phyloP scores from a whole-genome alignment of 1,140 invertebrate genomes.

The Leguminivora glycinivorella region DNA sequence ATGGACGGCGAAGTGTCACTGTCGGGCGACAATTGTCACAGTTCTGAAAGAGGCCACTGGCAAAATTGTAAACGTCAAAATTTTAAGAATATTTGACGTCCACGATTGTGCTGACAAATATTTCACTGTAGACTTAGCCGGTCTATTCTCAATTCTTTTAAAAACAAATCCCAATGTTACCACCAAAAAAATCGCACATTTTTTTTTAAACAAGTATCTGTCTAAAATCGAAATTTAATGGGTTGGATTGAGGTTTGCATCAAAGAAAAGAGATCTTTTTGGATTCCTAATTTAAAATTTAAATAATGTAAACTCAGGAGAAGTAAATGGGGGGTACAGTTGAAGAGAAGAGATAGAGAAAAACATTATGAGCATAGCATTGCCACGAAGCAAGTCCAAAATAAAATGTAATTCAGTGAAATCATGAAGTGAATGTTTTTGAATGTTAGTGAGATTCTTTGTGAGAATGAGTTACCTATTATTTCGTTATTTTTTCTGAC shows the following conservation, averaged over 20 bases:
- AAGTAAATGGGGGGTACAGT: constrained; percentile 42
- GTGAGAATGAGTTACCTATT: constrained; percentile 37
- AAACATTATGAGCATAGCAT: constrained; percentile 62
- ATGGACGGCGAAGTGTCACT: too few species aligned
- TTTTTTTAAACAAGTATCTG: not conserved
- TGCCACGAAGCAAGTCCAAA: constrained; percentile 73
- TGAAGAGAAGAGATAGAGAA: constrained; percentile 49
- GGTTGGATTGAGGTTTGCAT: constrained; percentile 11
- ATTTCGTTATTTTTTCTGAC: not conserved
- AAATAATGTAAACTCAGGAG: constrained; percentile 37
- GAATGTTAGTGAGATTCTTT: constrained; percentile 44
- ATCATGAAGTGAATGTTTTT: constrained; percentile 44
- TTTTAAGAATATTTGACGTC: not conserved
- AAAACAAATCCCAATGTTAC: not conserved
- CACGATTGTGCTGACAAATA: too few species aligned
- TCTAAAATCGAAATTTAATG: not conserved
- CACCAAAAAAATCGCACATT: not conserved
- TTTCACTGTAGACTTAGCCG: not conserved
- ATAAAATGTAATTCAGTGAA: constrained; percentile 55
- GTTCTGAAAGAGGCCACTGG: too few species aligned
- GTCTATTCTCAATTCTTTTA: not conserved
- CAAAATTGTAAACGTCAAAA: not conserved
- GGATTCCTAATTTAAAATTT: constrained; percentile 34
- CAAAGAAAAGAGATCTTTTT: not conserved
- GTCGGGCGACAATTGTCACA: too few species aligned